Percentiles rank a stretch among this genome's conserved stretches.
Evolutionary conservation across 2,888 invertebrate genomes (phyloP).

Genomic region (Eupithecia tripunctaria): DNA sequence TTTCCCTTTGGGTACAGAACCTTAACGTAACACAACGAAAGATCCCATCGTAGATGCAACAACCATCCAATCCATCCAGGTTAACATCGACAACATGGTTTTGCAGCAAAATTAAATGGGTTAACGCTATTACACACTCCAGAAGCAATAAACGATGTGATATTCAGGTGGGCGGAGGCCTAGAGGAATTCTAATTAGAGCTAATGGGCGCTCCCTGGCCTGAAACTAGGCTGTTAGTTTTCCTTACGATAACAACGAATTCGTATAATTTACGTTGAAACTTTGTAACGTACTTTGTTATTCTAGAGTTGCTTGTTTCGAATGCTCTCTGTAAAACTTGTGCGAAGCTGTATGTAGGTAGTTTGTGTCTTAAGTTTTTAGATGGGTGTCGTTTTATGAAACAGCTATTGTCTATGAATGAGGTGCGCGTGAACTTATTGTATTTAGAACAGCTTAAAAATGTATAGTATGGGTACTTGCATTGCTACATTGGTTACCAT

Average conservation of each 20-base stretch:
- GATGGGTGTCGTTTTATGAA: background rate
- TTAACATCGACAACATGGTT: background rate
- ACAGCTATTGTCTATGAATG: background rate
- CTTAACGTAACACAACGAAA: too few species aligned
- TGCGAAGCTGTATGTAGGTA: background rate
- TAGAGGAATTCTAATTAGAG: constrained; percentile 77
- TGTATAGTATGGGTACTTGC: too few species aligned
- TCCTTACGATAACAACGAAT: constrained; percentile 40
- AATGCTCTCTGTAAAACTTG: background rate
- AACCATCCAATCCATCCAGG: too few species aligned
- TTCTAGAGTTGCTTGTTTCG: background rate
- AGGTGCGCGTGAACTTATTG: background rate
- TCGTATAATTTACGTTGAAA: constrained; percentile 20
- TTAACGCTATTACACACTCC: constrained; percentile 34
- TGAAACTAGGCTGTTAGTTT: constrained; percentile 61
- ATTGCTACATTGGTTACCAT: background rate
- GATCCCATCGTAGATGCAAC: too few species aligned
- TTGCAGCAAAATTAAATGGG: constrained; percentile 20
- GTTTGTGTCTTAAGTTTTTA: background rate
- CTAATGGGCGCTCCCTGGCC: constrained; percentile 73
- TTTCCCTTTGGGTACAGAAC: too few species aligned
- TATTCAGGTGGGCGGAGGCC: constrained; percentile 49
- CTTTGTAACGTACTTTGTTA: constrained; percentile 7
- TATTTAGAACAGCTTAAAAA: background rate
- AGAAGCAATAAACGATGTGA: constrained; percentile 39